These are phyloP conservation scores for Loripinus fragilis DNA, from an alignment of 2,888 invertebrate genomes.

Conservation along the genomic window DNA sequence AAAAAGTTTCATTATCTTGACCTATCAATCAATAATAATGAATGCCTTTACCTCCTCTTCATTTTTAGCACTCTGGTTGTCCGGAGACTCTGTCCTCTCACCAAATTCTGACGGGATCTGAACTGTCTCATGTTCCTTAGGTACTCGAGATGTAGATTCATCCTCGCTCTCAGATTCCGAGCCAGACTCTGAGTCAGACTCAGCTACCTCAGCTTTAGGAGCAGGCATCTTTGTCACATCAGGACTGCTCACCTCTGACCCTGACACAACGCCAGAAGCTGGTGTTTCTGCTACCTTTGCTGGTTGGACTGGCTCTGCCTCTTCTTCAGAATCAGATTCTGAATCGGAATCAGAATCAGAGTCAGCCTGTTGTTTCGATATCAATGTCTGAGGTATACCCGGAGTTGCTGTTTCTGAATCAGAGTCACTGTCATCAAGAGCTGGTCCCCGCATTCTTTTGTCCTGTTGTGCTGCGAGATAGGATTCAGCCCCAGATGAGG, in stretches of 20 bases:
- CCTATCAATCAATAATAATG: too few species aligned
- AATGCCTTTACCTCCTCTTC: constrained; percentile 39
- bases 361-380: not conserved
- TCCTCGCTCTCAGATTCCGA: constrained; percentile 29
- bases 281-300: not conserved
- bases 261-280: not conserved
- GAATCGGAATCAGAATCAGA: constrained; percentile 11
- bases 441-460: constrained; percentile 32
- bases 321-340: constrained; percentile 18
- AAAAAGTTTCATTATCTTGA: too few species aligned
- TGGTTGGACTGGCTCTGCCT: constrained; percentile 1
- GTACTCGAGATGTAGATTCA: not conserved
- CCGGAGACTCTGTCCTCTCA: constrained; percentile 17
- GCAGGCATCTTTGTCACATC: not conserved
- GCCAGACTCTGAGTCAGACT: constrained; percentile 34
- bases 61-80: constrained; percentile 34
- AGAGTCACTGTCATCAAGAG: constrained; percentile 53
- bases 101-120: constrained; percentile 12
- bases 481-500: constrained; percentile 48
- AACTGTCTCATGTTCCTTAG: not conserved
- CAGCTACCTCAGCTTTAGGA: constrained; percentile 32
- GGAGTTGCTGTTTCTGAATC: constrained; percentile 53
- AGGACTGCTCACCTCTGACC: constrained; percentile 7
- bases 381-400: constrained; percentile 19
- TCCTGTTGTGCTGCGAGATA: constrained; percentile 45